phyloP scores from a whole-genome alignment of 1,140 invertebrate genomes.

The Orchestia grillus region DNA sequence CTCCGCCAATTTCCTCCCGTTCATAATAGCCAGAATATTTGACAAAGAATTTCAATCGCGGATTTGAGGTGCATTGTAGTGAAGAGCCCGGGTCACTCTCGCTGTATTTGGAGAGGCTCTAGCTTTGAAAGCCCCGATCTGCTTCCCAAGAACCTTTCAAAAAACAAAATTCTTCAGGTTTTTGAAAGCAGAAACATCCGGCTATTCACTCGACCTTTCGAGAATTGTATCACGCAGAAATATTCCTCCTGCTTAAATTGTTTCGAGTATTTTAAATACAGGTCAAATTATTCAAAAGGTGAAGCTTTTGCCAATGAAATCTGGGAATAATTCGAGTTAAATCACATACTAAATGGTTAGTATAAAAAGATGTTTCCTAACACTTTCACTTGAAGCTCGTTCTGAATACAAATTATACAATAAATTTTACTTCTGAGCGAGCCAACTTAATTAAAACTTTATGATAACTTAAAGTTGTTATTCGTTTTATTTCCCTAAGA shows the following conservation, averaged over 20 bases:
- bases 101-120: not conserved
- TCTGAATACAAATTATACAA: too few relatives aligned
- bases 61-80: slow-evolving; percentile 36
- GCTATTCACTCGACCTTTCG: not conserved
- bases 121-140: not conserved
- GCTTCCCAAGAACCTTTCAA: not conserved
- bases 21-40: slow-evolving; percentile 33
- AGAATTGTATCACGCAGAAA: not conserved
- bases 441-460: too few relatives aligned
- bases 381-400: too few relatives aligned
- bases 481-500: too few relatives aligned
- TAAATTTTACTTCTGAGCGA: too few relatives aligned
- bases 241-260: not conserved
- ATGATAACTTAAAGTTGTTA: too few relatives aligned
- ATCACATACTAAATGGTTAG: too few relatives aligned
- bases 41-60: slow-evolving; percentile 49
- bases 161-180: not conserved
- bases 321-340: too few relatives aligned
- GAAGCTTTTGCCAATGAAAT: too few relatives aligned
- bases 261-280: too few relatives aligned
- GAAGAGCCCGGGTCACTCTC: not conserved
- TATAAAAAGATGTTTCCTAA: too few relatives aligned
- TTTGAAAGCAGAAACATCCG: not conserved
- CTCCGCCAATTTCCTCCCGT: not conserved
- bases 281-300: too few relatives aligned